These are phyloP conservation scores for Thysanoteuthis rhombus DNA, from an alignment of 2,888 invertebrate genomes.

Conservation along the genomic window DNA sequence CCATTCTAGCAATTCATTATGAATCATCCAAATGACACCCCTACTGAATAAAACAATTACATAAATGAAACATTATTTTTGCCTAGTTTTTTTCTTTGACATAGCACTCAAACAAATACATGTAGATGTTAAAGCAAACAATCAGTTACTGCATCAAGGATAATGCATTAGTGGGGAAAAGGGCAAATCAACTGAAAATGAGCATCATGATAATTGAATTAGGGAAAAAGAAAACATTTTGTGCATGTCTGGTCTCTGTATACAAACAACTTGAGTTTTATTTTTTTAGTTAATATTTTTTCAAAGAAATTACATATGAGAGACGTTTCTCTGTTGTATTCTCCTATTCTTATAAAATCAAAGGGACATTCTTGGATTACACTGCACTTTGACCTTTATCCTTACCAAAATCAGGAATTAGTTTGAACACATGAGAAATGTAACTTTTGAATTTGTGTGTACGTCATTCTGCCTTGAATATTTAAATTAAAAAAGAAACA, in stretches of 20 bases:
- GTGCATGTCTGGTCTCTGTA: background rate
- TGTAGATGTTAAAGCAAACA: background rate
- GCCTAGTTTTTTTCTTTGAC: background rate
- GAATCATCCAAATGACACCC: background rate
- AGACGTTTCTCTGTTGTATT: too few species aligned
- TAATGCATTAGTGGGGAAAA: background rate
- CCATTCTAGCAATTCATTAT: background rate
- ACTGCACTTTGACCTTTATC: too few species aligned
- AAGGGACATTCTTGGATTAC: too few species aligned
- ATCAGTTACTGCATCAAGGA: background rate
- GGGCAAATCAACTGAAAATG: background rate
- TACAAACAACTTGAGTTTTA: background rate
- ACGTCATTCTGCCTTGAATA: too few species aligned
- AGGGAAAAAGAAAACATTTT: background rate
- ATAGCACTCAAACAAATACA: background rate
- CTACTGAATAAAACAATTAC: constrained; percentile 12
- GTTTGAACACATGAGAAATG: too few species aligned
- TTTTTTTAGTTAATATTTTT: background rate
- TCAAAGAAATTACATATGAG: background rate
- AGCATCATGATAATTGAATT: background rate
- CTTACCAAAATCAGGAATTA: too few species aligned
- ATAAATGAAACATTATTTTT: background rate
- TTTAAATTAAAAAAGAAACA: too few species aligned
- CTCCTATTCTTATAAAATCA: too few species aligned
- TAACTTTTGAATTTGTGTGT: too few species aligned